Evolutionary conservation across 2,113 vertebrate species (phyloP).

Genomic region (Scomber japonicus): DNA sequence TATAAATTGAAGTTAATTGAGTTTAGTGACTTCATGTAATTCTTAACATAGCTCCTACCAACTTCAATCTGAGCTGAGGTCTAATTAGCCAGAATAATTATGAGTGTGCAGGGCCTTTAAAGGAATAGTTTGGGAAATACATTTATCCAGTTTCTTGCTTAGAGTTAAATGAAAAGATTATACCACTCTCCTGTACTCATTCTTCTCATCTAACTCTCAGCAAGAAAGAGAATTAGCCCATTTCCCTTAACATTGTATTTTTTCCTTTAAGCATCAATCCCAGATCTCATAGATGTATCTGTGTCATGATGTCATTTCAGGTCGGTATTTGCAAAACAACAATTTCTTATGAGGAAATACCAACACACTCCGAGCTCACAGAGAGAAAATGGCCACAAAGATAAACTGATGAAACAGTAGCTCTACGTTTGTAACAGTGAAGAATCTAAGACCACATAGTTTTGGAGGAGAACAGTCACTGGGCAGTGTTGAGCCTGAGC

Average conservation of each 20-base stretch:
- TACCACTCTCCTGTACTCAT: no score
- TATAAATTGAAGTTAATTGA: no score
- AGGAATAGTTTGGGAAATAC: background rate
- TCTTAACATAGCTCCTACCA: background rate
- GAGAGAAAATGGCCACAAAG: slow-evolving; percentile 47
- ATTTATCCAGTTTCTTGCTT: background rate
- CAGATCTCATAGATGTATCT: slow-evolving; percentile 21
- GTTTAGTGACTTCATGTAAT: background rate
- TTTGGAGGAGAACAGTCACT: slow-evolving; percentile 77
- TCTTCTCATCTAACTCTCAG: no score
- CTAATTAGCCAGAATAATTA: slow-evolving; percentile 9
- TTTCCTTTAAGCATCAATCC: slow-evolving; percentile 14
- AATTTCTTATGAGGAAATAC: slow-evolving; percentile 31
- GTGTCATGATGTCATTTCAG: slow-evolving; percentile 30
- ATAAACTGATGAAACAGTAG: slow-evolving; percentile 57
- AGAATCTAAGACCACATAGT: slow-evolving; percentile 62
- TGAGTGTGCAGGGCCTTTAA: slow-evolving; percentile 14
- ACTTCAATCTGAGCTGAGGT: slow-evolving; percentile 11
- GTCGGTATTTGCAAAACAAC: slow-evolving; percentile 43
- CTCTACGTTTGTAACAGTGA: slow-evolving; percentile 61
- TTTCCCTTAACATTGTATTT: background rate
- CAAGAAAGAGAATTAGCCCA: no score
- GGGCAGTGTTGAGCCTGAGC: slow-evolving; percentile 82
- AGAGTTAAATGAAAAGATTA: background rate
- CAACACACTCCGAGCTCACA: slow-evolving; percentile 37